Evolutionary conservation across 2,888 invertebrate species (phyloP).

Genomic region (Patella caerulea): DNA sequence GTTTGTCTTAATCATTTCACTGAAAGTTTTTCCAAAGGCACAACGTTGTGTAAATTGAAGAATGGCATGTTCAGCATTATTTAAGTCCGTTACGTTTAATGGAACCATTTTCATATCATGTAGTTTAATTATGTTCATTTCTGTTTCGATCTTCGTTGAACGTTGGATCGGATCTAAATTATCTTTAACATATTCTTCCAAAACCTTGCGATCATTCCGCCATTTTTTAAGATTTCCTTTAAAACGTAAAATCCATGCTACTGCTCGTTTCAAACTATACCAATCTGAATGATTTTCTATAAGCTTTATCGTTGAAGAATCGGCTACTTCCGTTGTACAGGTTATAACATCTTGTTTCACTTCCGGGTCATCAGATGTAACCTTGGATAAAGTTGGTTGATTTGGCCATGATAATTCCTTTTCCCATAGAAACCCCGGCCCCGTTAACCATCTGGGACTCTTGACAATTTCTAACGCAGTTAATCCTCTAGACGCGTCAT

Average conservation of each 20-base stretch:
- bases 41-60: neutral
- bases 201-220: no score
- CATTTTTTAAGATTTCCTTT: no score
- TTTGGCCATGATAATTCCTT: constrained; percentile 10
- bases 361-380: constrained; percentile 9
- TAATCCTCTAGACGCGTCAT: neutral
- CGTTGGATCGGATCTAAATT: no score
- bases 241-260: neutral
- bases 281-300: neutral
- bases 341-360: constrained; percentile 10
- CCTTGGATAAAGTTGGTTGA: neutral
- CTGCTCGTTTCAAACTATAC: neutral
- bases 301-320: neutral
- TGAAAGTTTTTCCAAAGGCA: neutral
- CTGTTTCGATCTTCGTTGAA: no score
- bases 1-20: neutral
- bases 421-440: neutral
- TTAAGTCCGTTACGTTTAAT: neutral
- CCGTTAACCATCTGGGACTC: no score
- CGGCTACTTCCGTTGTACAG: neutral
- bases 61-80: neutral
- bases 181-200: no score
- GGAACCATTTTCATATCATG: no score
- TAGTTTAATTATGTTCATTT: no score
- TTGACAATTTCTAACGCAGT: no score